These are phyloP conservation scores for Homalodisca vitripennis DNA, from an alignment of 1,140 invertebrate genomes.

Conservation along the genomic window DNA sequence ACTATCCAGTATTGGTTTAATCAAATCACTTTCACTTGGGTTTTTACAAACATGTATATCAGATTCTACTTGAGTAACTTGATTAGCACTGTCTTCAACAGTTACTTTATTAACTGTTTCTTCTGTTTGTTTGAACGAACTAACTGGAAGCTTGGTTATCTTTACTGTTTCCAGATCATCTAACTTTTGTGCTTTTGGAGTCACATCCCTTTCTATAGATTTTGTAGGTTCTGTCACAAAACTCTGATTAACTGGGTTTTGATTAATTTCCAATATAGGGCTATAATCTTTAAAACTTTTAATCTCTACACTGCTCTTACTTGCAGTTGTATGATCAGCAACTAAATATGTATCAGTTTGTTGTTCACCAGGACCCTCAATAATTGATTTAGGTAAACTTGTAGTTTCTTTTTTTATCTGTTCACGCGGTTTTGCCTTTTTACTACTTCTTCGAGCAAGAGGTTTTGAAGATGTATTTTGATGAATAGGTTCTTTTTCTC, in stretches of 20 bases:
- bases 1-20: too few relatives aligned
- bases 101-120: not conserved
- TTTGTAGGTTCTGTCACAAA: not conserved
- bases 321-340: too few relatives aligned
- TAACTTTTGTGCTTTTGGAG: constrained; percentile 25
- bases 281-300: too few relatives aligned
- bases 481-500: not conserved
- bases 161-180: constrained; percentile 2
- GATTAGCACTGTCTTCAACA: not conserved
- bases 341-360: too few relatives aligned
- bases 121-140: not conserved
- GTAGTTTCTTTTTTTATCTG: not conserved
- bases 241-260: not conserved
- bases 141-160: constrained; percentile 3
- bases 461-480: not conserved
- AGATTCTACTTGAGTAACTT: too few relatives aligned
- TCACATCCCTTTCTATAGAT: constrained; percentile 16
- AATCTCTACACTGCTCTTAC: too few relatives aligned
- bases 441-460: not conserved
- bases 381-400: too few relatives aligned
- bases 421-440: not conserved
- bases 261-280: not conserved
- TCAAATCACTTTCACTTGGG: too few relatives aligned
- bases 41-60: too few relatives aligned
- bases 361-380: too few relatives aligned